A percentile compares a stretch with the other conserved stretches of the same genome.
Conservation (phyloP, 2,113 vertebrate genomes). For the Nanorana parkeri region DNA sequence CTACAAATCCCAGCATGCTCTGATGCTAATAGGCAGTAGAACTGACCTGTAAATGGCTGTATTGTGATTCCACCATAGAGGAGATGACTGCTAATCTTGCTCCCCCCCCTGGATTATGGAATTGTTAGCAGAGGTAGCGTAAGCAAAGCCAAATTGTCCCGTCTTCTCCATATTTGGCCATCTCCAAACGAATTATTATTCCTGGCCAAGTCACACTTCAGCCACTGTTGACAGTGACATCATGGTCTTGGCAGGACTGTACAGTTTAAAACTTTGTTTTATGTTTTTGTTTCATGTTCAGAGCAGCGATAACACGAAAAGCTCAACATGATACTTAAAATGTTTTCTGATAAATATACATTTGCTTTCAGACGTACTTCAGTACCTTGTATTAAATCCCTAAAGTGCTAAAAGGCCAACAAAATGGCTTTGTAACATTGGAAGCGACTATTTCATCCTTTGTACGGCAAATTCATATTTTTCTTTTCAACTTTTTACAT, state of each 20-base stretch:
- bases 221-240: conserved; percentile 37
- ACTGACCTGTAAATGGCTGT: not conserved
- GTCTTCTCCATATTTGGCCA: conserved; percentile 25
- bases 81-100: not conserved
- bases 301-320: not conserved
- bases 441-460: no score
- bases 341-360: not conserved
- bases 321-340: conserved; percentile 1
- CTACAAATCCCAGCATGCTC: not conserved
- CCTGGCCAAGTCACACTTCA: not conserved
- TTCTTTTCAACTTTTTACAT: no score
- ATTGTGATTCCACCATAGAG: not conserved
- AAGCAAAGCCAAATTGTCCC: not conserved
- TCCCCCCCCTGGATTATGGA: not conserved
- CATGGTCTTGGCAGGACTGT: conserved; percentile 12
- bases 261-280: conserved; percentile 2
- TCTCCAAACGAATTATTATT: not conserved
- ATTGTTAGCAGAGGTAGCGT: not conserved
- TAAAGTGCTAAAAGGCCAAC: not conserved
- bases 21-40: not conserved
- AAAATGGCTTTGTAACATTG: not conserved
- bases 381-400: not conserved
- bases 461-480: no score
- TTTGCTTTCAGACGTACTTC: not conserved
- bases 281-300: not conserved